phyloP scores from a whole-genome alignment of 1,140 invertebrate genomes.

The Papilio glaucus region DNA sequence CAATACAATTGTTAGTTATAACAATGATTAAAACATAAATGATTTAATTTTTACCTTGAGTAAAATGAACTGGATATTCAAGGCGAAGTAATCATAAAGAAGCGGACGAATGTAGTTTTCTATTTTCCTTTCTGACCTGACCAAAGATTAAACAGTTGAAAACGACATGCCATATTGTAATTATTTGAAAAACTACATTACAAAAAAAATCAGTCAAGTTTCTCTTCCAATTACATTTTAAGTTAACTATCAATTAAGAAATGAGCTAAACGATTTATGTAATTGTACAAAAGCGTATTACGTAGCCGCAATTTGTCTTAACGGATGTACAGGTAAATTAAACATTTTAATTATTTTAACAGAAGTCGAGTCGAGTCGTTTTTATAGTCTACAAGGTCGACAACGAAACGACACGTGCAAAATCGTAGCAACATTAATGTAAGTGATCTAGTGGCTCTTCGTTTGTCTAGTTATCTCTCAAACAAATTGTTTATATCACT shows the following conservation, averaged over 20 bases:
- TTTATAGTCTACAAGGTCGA: conserved; percentile 9
- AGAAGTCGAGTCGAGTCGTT: not conserved
- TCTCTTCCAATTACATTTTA: not conserved
- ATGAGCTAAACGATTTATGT: conserved; percentile 7
- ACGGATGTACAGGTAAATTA: not conserved
- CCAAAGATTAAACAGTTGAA: not conserved
- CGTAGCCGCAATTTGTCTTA: not conserved
- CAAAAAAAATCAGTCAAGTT: not conserved
- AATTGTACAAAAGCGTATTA: conserved; percentile 18
- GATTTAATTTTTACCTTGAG: too few relatives aligned
- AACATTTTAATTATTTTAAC: not conserved
- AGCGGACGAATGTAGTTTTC: not conserved
- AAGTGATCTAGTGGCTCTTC: not conserved
- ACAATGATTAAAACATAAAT: too few relatives aligned
- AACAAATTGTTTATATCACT: not conserved
- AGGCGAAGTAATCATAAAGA: not conserved
- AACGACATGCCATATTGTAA: not conserved
- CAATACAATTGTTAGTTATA: too few relatives aligned
- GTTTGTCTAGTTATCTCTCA: not conserved
- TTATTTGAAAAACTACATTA: not conserved
- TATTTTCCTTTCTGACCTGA: not conserved
- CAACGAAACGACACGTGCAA: conserved; percentile 2
- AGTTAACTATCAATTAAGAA: conserved; percentile 36
- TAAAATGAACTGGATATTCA: too few relatives aligned
- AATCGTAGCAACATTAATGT: not conserved